phyloP scores from a whole-genome alignment of 1,140 invertebrate genomes.

The Leptinotarsa undecemlineata region DNA sequence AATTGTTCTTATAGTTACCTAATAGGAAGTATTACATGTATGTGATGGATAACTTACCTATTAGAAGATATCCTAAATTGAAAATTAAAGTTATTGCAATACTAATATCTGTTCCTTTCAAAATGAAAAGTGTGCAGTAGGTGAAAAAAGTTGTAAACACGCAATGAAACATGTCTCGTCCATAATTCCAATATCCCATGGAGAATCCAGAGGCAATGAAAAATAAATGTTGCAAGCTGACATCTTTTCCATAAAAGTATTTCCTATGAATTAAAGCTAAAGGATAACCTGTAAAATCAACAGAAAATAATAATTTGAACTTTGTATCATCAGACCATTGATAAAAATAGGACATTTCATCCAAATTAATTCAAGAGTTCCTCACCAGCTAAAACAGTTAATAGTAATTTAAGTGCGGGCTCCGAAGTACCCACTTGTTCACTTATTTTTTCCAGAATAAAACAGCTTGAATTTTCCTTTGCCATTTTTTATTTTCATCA shows the following conservation, averaged over 20 bases:
- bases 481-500: no score
- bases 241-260: conserved; percentile 60
- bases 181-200: conserved; percentile 84
- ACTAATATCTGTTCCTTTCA: conserved; percentile 65
- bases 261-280: conserved; percentile 72
- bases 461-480: conserved; percentile 15
- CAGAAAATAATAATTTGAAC: not conserved
- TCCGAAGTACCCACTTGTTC: conserved; percentile 47
- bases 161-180: conserved; percentile 73
- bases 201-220: conserved; percentile 71
- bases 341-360: conserved; percentile 9
- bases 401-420: conserved; percentile 68
- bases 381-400: conserved; percentile 70
- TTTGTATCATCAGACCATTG: not conserved
- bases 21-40: not conserved
- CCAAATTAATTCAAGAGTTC: not conserved
- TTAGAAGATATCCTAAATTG: conserved; percentile 77
- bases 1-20: not conserved
- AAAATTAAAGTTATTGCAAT: conserved; percentile 75
- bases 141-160: conserved; percentile 68
- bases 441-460: conserved; percentile 29
- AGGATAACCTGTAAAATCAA: conserved; percentile 71
- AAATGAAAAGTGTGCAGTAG: conserved; percentile 64
- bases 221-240: conserved; percentile 71
- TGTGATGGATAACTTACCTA: conserved; percentile 50